Conservation (phyloP, 2,113 vertebrate species). For the Geothlypis trichas region DNA sequence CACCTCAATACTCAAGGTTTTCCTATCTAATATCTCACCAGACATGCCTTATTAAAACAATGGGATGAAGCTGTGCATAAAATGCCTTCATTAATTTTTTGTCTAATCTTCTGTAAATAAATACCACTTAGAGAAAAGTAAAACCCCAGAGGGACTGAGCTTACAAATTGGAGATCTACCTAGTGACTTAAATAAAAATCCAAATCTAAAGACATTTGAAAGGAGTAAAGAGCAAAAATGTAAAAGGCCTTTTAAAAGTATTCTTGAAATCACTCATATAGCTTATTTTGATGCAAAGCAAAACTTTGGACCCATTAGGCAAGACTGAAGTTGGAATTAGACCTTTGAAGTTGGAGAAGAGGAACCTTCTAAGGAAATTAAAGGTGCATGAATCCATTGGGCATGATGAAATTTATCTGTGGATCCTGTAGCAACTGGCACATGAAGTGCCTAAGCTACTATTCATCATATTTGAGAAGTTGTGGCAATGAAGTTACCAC, state of each 20-base stretch:
- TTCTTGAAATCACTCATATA: not conserved
- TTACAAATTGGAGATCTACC: not conserved
- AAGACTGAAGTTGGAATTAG: not conserved
- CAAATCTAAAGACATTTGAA: not conserved
- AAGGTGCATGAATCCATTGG: accelerated
- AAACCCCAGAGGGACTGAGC: not conserved
- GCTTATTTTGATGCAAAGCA: not conserved
- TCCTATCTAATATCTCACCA: not conserved
- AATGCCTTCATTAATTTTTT: not conserved
- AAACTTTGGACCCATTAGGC: not conserved
- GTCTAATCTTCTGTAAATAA: not conserved
- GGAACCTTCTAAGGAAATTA: not conserved
- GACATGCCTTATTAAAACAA: not conserved
- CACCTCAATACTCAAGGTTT: not conserved
- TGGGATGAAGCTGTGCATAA: not conserved
- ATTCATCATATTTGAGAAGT: not conserved
- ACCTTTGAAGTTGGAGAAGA: not conserved
- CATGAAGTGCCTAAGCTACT: not conserved
- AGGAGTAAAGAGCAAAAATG: not conserved
- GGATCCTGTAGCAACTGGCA: not conserved
- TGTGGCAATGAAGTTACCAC: not conserved
- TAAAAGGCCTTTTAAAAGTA: not conserved
- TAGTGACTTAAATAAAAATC: not conserved
- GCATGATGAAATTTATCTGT: not conserved
- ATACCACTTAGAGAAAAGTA: not conserved